Evolutionary conservation across 2,797 vertebrate genomes (phyloP).

Genomic region (Rhinella marina): DNA sequence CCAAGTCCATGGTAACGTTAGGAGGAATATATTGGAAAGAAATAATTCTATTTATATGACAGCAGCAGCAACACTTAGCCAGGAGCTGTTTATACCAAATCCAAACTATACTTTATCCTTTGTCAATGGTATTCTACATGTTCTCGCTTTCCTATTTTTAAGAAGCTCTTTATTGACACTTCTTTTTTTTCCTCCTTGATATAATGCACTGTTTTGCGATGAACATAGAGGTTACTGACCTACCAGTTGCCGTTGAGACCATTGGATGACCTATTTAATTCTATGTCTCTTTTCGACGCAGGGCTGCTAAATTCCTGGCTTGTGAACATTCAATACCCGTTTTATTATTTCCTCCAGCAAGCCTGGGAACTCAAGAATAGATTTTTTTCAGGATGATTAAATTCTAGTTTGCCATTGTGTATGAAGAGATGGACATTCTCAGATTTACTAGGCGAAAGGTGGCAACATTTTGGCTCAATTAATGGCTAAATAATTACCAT

Average conservation of each 20-base stretch:
- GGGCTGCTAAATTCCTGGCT: neutral
- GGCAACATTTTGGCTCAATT: no score
- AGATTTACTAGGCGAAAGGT: no score
- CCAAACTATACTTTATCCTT: constrained; percentile 12
- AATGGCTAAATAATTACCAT: no score
- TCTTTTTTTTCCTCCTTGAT: neutral
- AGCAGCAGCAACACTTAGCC: constrained; percentile 5
- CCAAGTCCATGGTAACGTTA: constrained; percentile 11
- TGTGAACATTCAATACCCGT: constrained; percentile 16
- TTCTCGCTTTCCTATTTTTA: constrained; percentile 15
- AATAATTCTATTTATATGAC: constrained; percentile 28
- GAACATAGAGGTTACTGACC: constrained; percentile 32
- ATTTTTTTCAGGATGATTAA: neutral
- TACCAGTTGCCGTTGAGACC: constrained; percentile 14
- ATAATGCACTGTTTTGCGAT: constrained; percentile 26
- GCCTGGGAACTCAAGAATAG: neutral
- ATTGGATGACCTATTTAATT: constrained; percentile 9
- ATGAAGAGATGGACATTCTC: neutral
- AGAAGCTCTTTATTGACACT: neutral
- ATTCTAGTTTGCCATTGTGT: neutral
- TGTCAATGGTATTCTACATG: constrained; percentile 21
- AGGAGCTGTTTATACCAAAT: constrained; percentile 36
- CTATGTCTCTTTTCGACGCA: constrained; percentile 16
- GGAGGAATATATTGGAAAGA: constrained; percentile 23
- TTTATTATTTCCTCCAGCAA: constrained; percentile 15